These are phyloP conservation scores for Catonia carolina DNA, from an alignment of 2,888 invertebrate genomes.

Conservation along the genomic window DNA sequence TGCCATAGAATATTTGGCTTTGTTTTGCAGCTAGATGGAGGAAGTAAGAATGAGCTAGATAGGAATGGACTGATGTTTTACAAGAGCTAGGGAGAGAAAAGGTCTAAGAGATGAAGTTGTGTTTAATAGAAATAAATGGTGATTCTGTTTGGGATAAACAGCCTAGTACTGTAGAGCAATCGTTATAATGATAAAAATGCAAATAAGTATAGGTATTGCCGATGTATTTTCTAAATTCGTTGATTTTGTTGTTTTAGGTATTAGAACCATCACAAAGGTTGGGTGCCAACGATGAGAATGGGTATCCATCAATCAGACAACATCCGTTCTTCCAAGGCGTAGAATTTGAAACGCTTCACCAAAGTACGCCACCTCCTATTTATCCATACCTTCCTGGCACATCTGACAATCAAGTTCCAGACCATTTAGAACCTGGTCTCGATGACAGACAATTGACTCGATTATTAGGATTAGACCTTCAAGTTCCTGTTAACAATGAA, in stretches of 20 bases:
- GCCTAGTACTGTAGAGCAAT: too few relatives aligned
- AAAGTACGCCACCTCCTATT: constrained; percentile 73
- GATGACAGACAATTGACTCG: constrained; percentile 74
- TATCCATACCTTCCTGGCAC: constrained; percentile 73
- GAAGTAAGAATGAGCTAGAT: too few relatives aligned
- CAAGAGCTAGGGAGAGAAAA: too few relatives aligned
- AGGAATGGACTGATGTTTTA: too few relatives aligned
- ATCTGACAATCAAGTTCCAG: constrained; percentile 55
- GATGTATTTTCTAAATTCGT: too few relatives aligned
- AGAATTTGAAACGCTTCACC: constrained; percentile 72
- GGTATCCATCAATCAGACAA: constrained; percentile 73
- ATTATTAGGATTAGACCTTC: constrained; percentile 65
- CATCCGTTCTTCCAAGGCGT: constrained; percentile 83
- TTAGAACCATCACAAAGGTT: constrained; percentile 67
- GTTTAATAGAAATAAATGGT: too few relatives aligned
- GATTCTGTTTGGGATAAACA: too few relatives aligned
- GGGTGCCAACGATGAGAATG: constrained; percentile 64
- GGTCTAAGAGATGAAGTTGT: too few relatives aligned
- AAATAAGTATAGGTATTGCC: too few relatives aligned
- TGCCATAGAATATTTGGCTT: too few relatives aligned
- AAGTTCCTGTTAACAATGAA: constrained; percentile 34
- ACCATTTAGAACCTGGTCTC: constrained; percentile 79
- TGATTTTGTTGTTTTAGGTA: constrained; percentile 46
- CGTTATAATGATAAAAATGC: too few relatives aligned
- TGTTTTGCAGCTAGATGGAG: too few relatives aligned